Evolutionary conservation across 2,113 vertebrate genomes (phyloP).

Genomic region (Malurus elegans): DNA sequence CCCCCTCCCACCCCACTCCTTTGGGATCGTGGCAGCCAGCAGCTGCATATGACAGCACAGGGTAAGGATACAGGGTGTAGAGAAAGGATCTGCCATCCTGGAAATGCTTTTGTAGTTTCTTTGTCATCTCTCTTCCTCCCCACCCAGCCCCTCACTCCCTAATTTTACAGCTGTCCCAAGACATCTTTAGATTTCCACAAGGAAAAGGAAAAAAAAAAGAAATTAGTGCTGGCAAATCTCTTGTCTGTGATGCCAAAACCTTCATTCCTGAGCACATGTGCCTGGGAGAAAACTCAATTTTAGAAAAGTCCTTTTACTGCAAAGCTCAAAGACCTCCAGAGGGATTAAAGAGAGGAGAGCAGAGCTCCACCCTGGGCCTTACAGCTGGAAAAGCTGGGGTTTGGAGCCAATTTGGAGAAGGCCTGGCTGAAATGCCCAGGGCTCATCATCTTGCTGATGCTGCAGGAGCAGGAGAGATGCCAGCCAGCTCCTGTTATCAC

Average conservation of each 20-base stretch:
- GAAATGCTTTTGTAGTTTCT: neutral
- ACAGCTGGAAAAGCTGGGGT: neutral
- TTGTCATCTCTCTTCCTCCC: neutral
- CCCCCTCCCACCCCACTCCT: neutral
- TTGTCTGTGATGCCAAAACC: neutral
- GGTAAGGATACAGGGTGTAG: neutral
- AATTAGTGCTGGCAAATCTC: neutral
- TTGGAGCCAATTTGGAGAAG: slow-evolving; percentile 33
- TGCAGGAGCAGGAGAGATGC: slow-evolving; percentile 33
- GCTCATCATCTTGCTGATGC: slow-evolving; percentile 39
- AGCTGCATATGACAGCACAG: neutral
- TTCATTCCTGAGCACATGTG: fast-evolving
- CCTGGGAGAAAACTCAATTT: neutral
- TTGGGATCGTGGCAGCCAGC: fast-evolving
- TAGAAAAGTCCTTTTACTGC: neutral
- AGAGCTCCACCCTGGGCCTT: neutral
- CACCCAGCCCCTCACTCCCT: no score
- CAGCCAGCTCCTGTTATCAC: slow-evolving; percentile 63
- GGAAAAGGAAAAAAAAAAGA: neutral
- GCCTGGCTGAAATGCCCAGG: slow-evolving; percentile 14
- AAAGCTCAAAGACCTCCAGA: neutral
- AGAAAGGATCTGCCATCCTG: neutral
- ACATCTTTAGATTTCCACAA: neutral
- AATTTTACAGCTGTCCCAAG: neutral
- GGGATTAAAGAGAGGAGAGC: neutral